A percentile compares a stretch with the other conserved stretches of the same genome.
Evolutionary conservation across 2,797 vertebrate species (phyloP).

Genomic region (Lagodon rhomboides): DNA sequence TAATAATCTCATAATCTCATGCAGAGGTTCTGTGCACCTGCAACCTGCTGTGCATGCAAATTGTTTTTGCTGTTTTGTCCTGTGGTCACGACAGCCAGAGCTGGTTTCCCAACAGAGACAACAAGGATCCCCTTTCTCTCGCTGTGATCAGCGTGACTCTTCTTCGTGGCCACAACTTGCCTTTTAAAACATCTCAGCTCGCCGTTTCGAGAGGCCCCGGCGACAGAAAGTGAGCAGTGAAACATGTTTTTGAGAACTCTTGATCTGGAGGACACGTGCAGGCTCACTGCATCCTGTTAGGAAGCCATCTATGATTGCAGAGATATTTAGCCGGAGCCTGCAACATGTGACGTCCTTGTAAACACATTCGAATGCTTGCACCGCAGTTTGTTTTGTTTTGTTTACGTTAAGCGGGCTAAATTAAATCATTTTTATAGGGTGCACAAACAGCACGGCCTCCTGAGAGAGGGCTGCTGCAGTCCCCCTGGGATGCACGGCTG

Average conservation of each 20-base stretch:
- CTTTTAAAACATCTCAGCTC: conserved; percentile 28
- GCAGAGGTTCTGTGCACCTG: conserved; percentile 33
- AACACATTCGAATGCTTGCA: conserved; percentile 53
- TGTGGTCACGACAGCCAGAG: conserved; percentile 39
- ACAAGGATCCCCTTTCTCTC: not conserved
- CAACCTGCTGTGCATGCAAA: not conserved
- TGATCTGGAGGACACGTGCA: conserved; percentile 65
- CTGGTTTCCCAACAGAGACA: conserved; percentile 24
- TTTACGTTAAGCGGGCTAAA: conserved; percentile 24
- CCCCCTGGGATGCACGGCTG: conserved; percentile 37
- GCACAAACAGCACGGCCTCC: conserved; percentile 13
- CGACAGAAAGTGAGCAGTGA: conserved; percentile 52
- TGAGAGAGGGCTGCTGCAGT: not conserved
- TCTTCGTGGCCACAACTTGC: conserved; percentile 1
- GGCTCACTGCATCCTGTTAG: conserved; percentile 65
- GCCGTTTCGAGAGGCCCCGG: conserved; percentile 13
- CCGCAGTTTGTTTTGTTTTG: conserved; percentile 15
- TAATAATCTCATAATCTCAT: not conserved
- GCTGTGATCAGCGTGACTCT: not conserved
- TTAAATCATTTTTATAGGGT: conserved; percentile 25
- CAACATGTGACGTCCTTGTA: conserved; percentile 15
- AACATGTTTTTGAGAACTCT: conserved; percentile 63
- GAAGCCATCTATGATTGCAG: conserved; percentile 46
- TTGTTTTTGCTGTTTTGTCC: conserved; percentile 16
- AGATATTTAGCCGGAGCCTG: conserved; percentile 39